Evolutionary conservation across 2,888 invertebrate genomes (phyloP), one percentile per base, ranked within the genome.

Genomic region (Drosophila vallismaia): DNA sequence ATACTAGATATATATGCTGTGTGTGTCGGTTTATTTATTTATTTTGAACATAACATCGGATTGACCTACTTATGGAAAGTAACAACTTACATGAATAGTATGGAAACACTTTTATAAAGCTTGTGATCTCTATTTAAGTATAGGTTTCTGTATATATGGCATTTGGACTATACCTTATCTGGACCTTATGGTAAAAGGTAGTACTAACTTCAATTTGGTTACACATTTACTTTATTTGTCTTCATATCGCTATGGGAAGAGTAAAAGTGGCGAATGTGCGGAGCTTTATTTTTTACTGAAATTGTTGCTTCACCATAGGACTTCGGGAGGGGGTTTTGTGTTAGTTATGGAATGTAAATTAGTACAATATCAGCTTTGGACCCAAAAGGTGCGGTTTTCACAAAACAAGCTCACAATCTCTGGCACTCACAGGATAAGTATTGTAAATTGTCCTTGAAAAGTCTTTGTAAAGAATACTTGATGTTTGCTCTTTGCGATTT

Each of bases 331-430:
- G 40, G 12, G 10, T 10, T 19, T 19, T 12, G 44, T 4, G 46
- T 63, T 64, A 44, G 54, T 40, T 44, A 42, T 70, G 70, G 70
- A 70, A 70, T 70, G 70, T 54, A 67, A 33, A 52, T 52, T 53
- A 57, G 51, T 67, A 67, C 46, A 69, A 70, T 68, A 55, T 70
- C 69, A 68, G 69, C 57, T 71, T 76, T 76, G 80, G 80, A 81
- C 80, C 80, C 80, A 80, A 80, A 70, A 71, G 74, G 74, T 84
- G 71, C 70, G 63, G 67, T 72, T 57, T 69, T 72, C 63, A 52
- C 68, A 54, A 45, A 44, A 33, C 54, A 54, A 60, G 29, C 45
- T 60, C 38, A 54, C 38, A 5, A 50, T 44, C 38, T 40, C 49
- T 26, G n/a, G 9, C 49, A 56, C 38, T 40, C 56, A n/a, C 14